Evolutionary conservation across 2,797 vertebrate genomes (phyloP).

Genomic region (Apodemus agrarius): DNA sequence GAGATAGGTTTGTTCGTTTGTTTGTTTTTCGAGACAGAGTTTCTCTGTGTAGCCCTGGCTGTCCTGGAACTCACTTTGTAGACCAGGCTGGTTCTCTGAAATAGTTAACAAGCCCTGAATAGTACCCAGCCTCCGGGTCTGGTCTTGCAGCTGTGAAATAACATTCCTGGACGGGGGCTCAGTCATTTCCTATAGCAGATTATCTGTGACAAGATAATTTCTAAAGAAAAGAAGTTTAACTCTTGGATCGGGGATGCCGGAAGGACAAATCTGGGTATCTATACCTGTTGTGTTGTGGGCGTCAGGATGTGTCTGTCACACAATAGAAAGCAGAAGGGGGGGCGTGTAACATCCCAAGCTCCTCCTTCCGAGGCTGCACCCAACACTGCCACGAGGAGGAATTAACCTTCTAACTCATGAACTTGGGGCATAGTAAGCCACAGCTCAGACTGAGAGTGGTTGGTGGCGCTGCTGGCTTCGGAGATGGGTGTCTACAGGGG

Average conservation of each 20-base stretch:
- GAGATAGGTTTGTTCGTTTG: no score
- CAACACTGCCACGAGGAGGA: background rate
- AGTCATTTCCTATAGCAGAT: background rate
- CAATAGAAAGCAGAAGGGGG: background rate
- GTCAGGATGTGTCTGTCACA: no score
- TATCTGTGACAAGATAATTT: background rate
- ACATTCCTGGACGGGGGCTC: background rate
- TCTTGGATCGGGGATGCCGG: background rate
- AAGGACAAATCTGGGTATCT: background rate
- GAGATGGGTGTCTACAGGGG: background rate
- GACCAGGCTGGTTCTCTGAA: no score
- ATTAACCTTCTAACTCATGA: background rate
- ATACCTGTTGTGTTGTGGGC: background rate
- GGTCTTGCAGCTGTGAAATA: background rate
- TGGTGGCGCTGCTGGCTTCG: background rate
- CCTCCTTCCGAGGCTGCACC: background rate
- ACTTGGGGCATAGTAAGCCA: no score
- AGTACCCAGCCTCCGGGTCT: background rate
- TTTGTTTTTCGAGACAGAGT: no score
- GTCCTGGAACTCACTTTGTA: no score
- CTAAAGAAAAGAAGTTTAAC: background rate
- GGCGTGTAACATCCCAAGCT: background rate
- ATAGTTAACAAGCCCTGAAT: no score
- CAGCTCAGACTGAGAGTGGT: background rate
- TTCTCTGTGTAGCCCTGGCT: no score